Conservation (phyloP, 2,888 invertebrate genomes). For the Scrobipalpa atriplicella region DNA sequence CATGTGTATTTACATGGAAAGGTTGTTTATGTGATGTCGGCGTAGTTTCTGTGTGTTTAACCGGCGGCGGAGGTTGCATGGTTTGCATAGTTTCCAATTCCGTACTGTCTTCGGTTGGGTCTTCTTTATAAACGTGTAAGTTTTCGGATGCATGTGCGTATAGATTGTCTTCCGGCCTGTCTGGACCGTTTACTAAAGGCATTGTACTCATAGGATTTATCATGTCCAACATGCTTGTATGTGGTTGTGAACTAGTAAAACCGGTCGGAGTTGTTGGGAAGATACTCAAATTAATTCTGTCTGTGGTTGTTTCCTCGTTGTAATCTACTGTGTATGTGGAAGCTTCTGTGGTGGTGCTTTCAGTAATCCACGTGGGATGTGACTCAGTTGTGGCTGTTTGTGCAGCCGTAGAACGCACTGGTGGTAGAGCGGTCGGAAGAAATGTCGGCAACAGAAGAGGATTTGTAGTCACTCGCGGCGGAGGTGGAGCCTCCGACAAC, state of each 20-base stretch:
- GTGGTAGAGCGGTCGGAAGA: conserved; percentile 63
- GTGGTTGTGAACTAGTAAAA: conserved; percentile 44
- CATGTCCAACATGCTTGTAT: conserved; percentile 66
- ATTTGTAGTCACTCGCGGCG: conserved; percentile 54
- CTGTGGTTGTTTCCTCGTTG: conserved; percentile 56
- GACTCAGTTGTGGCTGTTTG: conserved; percentile 39
- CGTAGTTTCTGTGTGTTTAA: conserved; percentile 49
- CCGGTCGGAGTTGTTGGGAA: conserved; percentile 42
- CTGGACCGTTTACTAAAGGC: conserved; percentile 69
- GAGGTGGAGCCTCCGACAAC: conserved; percentile 65
- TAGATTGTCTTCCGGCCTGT: conserved; percentile 69
- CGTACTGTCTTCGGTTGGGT: conserved; percentile 50
- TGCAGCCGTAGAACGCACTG: conserved; percentile 43
- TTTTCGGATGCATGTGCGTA: conserved; percentile 74
- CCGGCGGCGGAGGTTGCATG: conserved; percentile 84
- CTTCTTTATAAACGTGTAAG: conserved; percentile 67
- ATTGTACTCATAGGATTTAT: conserved; percentile 74
- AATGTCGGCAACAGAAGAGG: conserved; percentile 54
- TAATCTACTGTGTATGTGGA: conserved; percentile 50
- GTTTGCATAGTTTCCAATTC: conserved; percentile 82
- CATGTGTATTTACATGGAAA: conserved; percentile 55
- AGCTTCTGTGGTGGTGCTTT: conserved; percentile 50
- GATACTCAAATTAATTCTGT: conserved; percentile 36
- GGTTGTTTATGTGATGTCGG: conserved; percentile 46
- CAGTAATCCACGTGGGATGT: conserved; percentile 48